phyloP scores from a whole-genome alignment of 2,113 vertebrate species.

The Lucifuga dentata region DNA sequence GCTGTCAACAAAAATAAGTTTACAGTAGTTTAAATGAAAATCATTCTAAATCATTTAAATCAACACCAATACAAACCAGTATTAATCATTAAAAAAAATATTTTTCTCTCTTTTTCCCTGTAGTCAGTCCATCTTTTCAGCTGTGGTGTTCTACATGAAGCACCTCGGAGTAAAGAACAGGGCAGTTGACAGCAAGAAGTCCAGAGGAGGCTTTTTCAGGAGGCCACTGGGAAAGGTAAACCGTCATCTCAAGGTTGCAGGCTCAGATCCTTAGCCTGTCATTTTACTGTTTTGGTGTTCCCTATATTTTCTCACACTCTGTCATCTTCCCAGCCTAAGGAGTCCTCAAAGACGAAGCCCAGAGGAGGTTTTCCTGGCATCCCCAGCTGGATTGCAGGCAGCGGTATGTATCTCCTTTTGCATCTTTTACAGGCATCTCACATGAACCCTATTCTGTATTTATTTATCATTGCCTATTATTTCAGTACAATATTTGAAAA shows the following conservation, averaged over 20 bases:
- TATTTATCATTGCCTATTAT: neutral
- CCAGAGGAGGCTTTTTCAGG: conserved; percentile 87
- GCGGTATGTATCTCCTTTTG: conserved; percentile 62
- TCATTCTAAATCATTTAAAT: too few species aligned
- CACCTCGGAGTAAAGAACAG: conserved; percentile 90
- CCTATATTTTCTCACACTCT: neutral
- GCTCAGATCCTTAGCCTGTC: neutral
- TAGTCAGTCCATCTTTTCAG: conserved; percentile 86
- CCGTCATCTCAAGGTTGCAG: neutral
- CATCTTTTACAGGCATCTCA: neutral
- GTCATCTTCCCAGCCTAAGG: conserved; percentile 77
- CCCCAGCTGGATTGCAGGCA: conserved; percentile 83
- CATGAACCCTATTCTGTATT: neutral
- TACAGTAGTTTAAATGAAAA: too few species aligned
- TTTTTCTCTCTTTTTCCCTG: too few species aligned
- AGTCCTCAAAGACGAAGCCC: conserved; percentile 80
- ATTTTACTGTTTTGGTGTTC: too few species aligned
- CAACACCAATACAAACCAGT: too few species aligned
- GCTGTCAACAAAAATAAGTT: too few species aligned
- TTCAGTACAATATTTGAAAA: neutral
- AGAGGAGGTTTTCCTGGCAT: conserved; percentile 80
- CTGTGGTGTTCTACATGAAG: conserved; percentile 89
- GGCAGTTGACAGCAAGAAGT: conserved; percentile 88
- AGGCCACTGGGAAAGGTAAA: conserved; percentile 81
- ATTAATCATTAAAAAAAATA: too few species aligned